A percentile compares a stretch with the other conserved stretches of the same genome.
These are phyloP conservation scores for Cephalotes varians DNA, from an alignment of 2,888 invertebrate genomes.

Conservation along the genomic window DNA sequence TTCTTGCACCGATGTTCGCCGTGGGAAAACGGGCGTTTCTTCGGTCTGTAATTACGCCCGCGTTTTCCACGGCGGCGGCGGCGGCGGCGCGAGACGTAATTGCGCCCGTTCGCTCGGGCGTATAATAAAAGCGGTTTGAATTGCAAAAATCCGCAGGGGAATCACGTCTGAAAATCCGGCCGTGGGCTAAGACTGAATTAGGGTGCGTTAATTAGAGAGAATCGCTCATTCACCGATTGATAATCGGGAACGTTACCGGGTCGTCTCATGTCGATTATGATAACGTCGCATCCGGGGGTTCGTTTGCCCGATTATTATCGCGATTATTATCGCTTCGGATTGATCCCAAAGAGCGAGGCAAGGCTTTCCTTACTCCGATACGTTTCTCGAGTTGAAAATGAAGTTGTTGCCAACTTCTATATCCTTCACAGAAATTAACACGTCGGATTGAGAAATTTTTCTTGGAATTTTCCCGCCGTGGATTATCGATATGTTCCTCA, in stretches of 20 bases:
- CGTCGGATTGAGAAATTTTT: not conserved
- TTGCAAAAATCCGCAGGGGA: conserved; percentile 27
- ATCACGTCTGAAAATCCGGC: conserved; percentile 22
- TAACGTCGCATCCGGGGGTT: not conserved
- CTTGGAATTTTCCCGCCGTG: too few species aligned
- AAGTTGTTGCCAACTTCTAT: not conserved
- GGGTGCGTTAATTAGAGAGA: conserved; percentile 14
- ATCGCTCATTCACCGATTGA: not conserved
- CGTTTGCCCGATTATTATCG: not conserved
- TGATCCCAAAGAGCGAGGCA: not conserved
- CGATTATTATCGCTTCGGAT: too few species aligned
- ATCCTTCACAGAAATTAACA: not conserved
- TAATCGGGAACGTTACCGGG: not conserved
- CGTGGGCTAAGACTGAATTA: not conserved
- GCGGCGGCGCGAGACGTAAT: conserved; percentile 14
- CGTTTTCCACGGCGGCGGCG: conserved; percentile 21
- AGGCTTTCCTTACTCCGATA: not conserved
- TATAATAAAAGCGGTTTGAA: conserved; percentile 18
- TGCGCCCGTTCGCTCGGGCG: not conserved
- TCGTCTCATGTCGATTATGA: too few species aligned
- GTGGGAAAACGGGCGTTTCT: conserved; percentile 47
- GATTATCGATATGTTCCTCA: conserved; percentile 6
- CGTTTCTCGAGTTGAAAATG: not conserved
- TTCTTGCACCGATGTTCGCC: conserved; percentile 21
- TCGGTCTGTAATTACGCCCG: conserved; percentile 28